Base-by-base conservation (phyloP, 1,140 invertebrate genomes). In the Neodiprion fabricii region DNA sequence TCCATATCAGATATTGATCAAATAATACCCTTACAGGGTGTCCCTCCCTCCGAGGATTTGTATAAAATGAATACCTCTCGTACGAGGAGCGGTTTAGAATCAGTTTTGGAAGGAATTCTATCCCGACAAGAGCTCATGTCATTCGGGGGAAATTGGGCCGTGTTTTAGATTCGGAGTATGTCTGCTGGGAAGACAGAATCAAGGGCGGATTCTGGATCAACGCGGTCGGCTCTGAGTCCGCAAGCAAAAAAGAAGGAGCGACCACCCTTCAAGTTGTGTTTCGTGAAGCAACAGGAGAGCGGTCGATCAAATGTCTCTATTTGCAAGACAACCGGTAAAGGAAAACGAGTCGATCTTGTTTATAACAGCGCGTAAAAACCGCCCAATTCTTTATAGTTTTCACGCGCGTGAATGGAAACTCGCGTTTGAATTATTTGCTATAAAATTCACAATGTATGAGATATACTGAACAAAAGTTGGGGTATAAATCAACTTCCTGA, bases 221-320 rank as follows among this genome's bases (percentile, higher is more conserved):
- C 53, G 53, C 4, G 11, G 53, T 61, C 53, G 53, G 53, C 53
- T 61, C 11, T 61, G 53, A 61, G 53, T 61, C 28, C 28, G 1
- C 53, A 12, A 17, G 53, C 11, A 9, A 17, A 14, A 11, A 61
- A 61, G 53, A 61, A 61, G 7, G 83, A 83, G 73, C 79, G 73
- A 72, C 83, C 83, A 1, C 84, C 82, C 11, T 87, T 87, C 49
- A 85, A 85, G 21, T 75, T 87, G 40, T 86, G 84, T 49, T 87
- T 87, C 74, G 78, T 85, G 14, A 82, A 80, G 69, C 77, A 83
- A n/a, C 81, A 75, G 47, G 80, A 83, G 75, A 79, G 72, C 48
- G 85, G 86, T 7, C 78, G 78, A 73, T 87, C 86, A 8, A 78
- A 84, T 70, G 50, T 78, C 70, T 76, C 75, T 47, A n/a, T 74